Conservation (phyloP, 2,888 invertebrate species). For the Callyntrura guangdongensis region DNA sequence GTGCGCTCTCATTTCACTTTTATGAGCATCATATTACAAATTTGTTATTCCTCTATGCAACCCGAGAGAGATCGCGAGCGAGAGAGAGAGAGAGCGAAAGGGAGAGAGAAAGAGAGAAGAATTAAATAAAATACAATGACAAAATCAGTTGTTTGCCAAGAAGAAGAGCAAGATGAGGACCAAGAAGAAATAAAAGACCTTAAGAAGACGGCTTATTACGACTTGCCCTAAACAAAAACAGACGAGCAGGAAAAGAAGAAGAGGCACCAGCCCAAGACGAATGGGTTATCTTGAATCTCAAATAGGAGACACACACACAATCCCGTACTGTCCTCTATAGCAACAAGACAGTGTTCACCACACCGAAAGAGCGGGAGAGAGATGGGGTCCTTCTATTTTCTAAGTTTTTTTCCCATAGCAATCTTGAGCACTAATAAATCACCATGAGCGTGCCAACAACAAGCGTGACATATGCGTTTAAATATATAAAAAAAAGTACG, state of each 20-base stretch:
- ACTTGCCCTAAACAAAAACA: too few relatives aligned
- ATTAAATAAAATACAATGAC: constrained; percentile 26
- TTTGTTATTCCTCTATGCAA: constrained; percentile 24
- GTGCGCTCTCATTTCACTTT: constrained; percentile 30
- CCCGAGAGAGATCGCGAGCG: too few relatives aligned
- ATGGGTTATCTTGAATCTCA: constrained; percentile 60
- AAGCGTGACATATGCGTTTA: constrained; percentile 33
- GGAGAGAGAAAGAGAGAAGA: background rate
- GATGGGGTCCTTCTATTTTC: too few relatives aligned
- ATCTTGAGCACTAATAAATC: constrained; percentile 69
- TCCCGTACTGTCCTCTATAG: too few relatives aligned
- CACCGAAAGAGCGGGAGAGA: too few relatives aligned
- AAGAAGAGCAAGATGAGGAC: background rate
- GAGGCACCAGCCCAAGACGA: constrained; percentile 59
- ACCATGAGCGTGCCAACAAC: constrained; percentile 57
- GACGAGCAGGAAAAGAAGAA: too few relatives aligned
- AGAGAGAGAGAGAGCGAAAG: too few relatives aligned
- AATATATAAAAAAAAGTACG: constrained; percentile 2
- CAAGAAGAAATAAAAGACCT: background rate
- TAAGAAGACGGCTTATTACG: background rate
- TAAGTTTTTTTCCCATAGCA: too few relatives aligned
- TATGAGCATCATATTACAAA: constrained; percentile 39
- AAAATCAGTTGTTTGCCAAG: constrained; percentile 21
- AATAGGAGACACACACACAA: constrained; percentile 19
- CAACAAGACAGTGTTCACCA: too few relatives aligned